Evolutionary conservation across 2,888 invertebrate species (phyloP), one percentile per base, ranked within the genome.

Genomic region (Julus scandinavius): DNA sequence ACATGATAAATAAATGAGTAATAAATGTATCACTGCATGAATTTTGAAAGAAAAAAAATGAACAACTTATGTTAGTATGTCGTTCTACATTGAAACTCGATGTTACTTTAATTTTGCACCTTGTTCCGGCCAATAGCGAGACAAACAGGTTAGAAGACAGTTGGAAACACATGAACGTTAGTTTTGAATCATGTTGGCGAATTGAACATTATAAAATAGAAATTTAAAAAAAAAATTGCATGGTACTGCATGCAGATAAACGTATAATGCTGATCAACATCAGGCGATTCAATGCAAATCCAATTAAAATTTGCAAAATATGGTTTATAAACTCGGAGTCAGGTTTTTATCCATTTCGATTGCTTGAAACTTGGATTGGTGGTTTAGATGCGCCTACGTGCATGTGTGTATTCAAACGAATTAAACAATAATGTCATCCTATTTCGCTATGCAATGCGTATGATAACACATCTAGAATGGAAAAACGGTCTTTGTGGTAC

Each of bases 401-500:
- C 72, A 72, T 20, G 20, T 63, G 63, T 0, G 29, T 29, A 72
- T 72, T 72, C 6, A 29, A 58, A 72, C 20, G 72, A 72, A 72
- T 72, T 72, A 72, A 72, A 29, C 72, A 72, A 72, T 72, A 72
- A 72, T 72, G 20, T 72, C 72, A 17, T 63, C 20, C 58, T 58
- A 72, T 72, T 72, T 20, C 20, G 72, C 72, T 20, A 20, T 72
- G 29, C 29, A 63, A 63, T 2, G 58, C 58, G 20, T 63, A 2
- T 63, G 63, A 63, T 72, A 72, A 72, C 29, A 38, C 3, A 38
- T 29, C 11, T 80, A 80, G 80, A 80, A 13, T 38, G 72, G 72
- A 80, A 80, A 80, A 80, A 80, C 38, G 38, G 80, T 80, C 80
- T 80, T 80, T 38, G 80, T 80, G 80, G 38, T 80, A 38, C 80